Evolutionary conservation across 2,113 vertebrate species (phyloP), one percentile per base, ranked within the genome.

Genomic region (Prunella fulvescens): DNA sequence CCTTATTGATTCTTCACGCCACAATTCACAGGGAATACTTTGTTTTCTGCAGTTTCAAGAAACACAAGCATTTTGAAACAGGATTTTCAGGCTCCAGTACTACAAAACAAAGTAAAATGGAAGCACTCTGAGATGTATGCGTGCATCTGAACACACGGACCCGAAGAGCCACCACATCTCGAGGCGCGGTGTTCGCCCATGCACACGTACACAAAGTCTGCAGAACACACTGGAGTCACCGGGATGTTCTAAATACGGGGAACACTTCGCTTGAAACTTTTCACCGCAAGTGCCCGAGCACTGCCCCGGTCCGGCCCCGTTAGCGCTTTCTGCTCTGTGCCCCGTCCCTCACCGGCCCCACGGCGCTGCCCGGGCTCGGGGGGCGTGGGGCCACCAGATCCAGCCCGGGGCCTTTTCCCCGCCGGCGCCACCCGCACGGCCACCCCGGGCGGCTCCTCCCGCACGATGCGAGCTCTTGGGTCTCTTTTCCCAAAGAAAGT

Each of bases 281-380:
- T 7, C 51, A 6, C 1, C 23, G 2, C 77, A 7, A 33, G 31
- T 19, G 65, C 48, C 51, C 61, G 1, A 7, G 1, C 37, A 4
- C 20, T 3, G 2, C 37, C 12, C 22, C 1, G 25, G 4, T 2
- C 3, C 47, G 24, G 48, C 15, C 45, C 26, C 56, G 9, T 1
- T 8, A 40, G 3, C 3, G 2, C 3, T 12, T 0, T 0, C 4
- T 1, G 61, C 42, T 31, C 37, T 1, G 28, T 1, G 33, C 51
- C 26, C 58, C 1, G 4, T n/a, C 23, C 33, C 26, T 11, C 45
- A 11, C 14, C 70, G 29, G 60, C 29, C 56, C 12, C 65, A 47
- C 4, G 10, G 57, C 45, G 22, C 39, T 61, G 23, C 45, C 42
- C 16, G 57, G 31, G 31, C 44, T 58, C 60, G 28, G 53, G 51